Evolutionary conservation across 2,888 invertebrate species (phyloP).

Genomic region (Carabus problematicus): DNA sequence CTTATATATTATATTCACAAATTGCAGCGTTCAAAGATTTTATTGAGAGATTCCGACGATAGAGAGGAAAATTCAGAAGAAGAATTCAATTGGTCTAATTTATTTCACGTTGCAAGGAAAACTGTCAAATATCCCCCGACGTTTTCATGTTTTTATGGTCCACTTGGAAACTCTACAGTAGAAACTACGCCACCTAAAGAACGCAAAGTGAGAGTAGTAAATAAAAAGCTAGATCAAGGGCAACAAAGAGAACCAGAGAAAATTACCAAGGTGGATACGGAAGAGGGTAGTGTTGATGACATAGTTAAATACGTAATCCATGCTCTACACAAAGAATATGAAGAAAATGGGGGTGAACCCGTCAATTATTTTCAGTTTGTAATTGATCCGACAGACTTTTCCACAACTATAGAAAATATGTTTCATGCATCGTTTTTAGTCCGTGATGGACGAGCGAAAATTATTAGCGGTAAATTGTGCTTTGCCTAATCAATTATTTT

Average conservation of each 20-base stretch:
- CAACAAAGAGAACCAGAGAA: slow-evolving; percentile 63
- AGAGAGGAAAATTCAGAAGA: slow-evolving; percentile 55
- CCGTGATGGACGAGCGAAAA: slow-evolving; percentile 63
- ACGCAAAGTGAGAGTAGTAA: slow-evolving; percentile 49
- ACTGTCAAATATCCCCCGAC: slow-evolving; percentile 55
- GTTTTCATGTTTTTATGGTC: slow-evolving; percentile 60
- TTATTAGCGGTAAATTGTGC: slow-evolving; percentile 60
- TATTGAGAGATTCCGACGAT: slow-evolving; percentile 51
- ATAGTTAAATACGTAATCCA: slow-evolving; percentile 63
- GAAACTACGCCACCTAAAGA: slow-evolving; percentile 55
- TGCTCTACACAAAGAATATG: slow-evolving; percentile 60
- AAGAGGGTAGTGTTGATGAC: slow-evolving; percentile 65
- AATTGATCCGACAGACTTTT: slow-evolving; percentile 67
- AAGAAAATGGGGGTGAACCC: slow-evolving; percentile 56
- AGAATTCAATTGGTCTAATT: slow-evolving; percentile 54
- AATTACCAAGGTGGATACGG: slow-evolving; percentile 62
- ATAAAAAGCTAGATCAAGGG: slow-evolving; percentile 54
- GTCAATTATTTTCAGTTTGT: slow-evolving; percentile 67
- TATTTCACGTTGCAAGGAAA: slow-evolving; percentile 49
- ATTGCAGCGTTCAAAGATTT: slow-evolving; percentile 47
- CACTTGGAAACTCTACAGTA: slow-evolving; percentile 56
- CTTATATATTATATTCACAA: not conserved
- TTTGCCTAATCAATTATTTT: not conserved
- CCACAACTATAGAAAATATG: slow-evolving; percentile 69
- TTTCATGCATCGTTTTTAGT: slow-evolving; percentile 71